phyloP scores from a whole-genome alignment of 2,113 vertebrate genomes.

The Channa argus region DNA sequence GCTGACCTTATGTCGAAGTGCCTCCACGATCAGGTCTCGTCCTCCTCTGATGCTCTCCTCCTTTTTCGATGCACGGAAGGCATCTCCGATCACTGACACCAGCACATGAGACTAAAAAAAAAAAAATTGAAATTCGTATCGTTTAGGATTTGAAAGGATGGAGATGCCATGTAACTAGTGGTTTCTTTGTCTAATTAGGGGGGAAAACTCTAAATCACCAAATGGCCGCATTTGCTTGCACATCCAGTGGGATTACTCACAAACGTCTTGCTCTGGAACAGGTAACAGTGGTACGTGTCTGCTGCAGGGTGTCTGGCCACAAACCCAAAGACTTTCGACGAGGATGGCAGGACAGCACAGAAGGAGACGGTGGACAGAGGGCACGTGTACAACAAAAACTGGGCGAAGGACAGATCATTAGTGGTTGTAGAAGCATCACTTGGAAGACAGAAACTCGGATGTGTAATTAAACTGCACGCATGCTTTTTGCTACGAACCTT shows the following conservation, averaged over 20 bases:
- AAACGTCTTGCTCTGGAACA: constrained; percentile 81
- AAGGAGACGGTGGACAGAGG: constrained; percentile 78
- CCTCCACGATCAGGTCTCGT: constrained; percentile 83
- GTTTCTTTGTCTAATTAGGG: not conserved
- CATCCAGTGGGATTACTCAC: constrained; percentile 65
- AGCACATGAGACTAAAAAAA: constrained; percentile 76
- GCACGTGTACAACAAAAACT: constrained; percentile 81
- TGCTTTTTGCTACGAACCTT: constrained; percentile 65
- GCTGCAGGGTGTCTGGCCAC: constrained; percentile 77
- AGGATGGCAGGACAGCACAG: constrained; percentile 76
- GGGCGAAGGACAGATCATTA: constrained; percentile 1
- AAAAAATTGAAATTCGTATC: not conserved
- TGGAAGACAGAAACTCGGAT: not conserved
- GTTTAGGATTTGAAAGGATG: not conserved
- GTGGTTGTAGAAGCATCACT: not conserved
- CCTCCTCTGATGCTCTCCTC: constrained; percentile 47
- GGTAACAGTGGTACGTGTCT: constrained; percentile 79
- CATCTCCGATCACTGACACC: constrained; percentile 79
- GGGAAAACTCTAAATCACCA: too few species aligned
- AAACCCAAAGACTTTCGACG: constrained; percentile 80
- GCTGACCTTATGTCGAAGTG: constrained; percentile 81
- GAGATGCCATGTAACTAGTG: not conserved
- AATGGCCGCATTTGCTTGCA: too few species aligned
- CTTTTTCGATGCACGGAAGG: constrained; percentile 63
- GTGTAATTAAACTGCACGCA: not conserved